These are phyloP conservation scores for Rousettus leschenaultii DNA, from an alignment of 2,113 vertebrate genomes.

Conservation along the genomic window DNA sequence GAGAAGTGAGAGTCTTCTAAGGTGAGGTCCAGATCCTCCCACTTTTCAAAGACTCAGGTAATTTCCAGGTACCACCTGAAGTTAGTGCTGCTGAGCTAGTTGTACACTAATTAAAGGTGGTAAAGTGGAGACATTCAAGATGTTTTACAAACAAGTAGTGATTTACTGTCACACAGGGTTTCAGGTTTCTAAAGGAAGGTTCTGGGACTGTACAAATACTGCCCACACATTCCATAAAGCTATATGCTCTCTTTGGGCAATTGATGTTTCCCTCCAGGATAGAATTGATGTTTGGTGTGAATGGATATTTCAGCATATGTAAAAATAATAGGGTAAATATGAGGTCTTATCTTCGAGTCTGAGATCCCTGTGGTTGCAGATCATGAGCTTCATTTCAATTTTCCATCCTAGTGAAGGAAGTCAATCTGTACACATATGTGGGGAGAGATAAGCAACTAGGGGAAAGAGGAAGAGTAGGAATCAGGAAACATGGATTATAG, in stretches of 20 bases:
- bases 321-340: not conserved
- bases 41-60: not conserved
- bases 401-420: not conserved
- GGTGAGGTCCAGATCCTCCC: not conserved
- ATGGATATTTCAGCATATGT: not conserved
- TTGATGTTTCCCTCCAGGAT: not conserved
- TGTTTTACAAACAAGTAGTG: not conserved
- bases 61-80: not conserved
- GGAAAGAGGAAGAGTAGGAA: not conserved
- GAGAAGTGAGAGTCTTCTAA: not conserved
- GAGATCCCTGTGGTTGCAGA: not conserved
- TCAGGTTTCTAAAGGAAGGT: not conserved
- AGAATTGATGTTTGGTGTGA: not conserved
- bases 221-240: not conserved
- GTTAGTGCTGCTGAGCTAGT: not conserved
- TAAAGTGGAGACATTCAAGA: not conserved
- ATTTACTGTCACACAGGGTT: not conserved
- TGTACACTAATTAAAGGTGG: not conserved
- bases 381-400: not conserved
- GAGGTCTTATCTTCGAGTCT: not conserved
- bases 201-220: not conserved
- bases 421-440: not conserved
- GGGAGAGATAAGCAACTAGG: not conserved
- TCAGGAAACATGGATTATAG: not conserved
- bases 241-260: not conserved